Evolutionary conservation across 2,888 invertebrate genomes (phyloP).

Genomic region (Blastobasis lacticolella): DNA sequence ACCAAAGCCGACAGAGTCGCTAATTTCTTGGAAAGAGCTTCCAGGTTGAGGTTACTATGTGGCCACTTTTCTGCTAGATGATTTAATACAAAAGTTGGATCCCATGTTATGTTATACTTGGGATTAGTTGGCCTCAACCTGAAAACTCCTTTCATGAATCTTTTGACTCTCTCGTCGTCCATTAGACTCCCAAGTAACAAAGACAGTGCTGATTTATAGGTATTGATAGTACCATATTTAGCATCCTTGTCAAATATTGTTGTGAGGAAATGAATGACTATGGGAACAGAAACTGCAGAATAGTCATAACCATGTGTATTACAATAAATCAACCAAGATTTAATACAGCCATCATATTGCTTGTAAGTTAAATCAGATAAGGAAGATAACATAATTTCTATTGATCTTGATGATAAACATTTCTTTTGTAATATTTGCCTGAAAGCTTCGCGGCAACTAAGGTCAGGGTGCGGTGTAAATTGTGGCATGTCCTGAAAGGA

Average conservation of each 20-base stretch:
- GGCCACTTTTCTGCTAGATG: not conserved
- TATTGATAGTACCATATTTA: slow-evolving; percentile 3
- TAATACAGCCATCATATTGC: no score
- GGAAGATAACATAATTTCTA: no score
- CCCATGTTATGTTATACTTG: slow-evolving; percentile 5
- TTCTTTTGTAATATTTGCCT: no score
- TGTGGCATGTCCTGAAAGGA: no score
- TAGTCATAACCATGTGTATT: not conserved
- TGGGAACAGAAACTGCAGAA: not conserved
- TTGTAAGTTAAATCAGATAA: no score
- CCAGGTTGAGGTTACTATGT: not conserved
- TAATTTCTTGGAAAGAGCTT: slow-evolving; percentile 2
- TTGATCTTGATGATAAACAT: no score
- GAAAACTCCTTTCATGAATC: no score
- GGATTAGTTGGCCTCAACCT: no score
- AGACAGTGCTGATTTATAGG: no score
- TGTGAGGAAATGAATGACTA: slow-evolving; percentile 4
- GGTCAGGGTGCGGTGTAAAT: no score
- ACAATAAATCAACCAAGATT: no score
- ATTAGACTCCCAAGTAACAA: not conserved
- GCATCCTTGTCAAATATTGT: slow-evolving; percentile 1
- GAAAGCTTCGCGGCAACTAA: no score
- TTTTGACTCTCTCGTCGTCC: not conserved
- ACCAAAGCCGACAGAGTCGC: not conserved
- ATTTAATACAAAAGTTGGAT: slow-evolving; percentile 1